A percentile compares a stretch with the other conserved stretches of the same genome.
These are phyloP conservation scores for Miltochrista miniata DNA, from an alignment of 2,888 invertebrate species.

Conservation along the genomic window DNA sequence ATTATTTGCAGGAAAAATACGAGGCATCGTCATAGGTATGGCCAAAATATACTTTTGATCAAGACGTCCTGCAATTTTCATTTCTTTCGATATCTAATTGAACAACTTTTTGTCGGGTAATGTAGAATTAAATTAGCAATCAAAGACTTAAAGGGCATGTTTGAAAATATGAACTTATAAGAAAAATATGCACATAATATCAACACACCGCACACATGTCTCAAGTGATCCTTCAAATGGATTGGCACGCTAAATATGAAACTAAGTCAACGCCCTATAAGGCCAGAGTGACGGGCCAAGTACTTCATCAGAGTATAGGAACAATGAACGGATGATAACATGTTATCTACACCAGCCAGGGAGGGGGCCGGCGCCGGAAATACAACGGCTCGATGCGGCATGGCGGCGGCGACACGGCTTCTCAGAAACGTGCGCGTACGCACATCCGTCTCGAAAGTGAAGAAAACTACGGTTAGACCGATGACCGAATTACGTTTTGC, in stretches of 20 bases:
- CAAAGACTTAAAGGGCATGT: no score
- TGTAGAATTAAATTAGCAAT: no score
- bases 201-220: no score
- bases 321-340: slow-evolving; percentile 82
- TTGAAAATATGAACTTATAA: no score
- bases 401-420: slow-evolving; percentile 51
- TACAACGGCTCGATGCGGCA: slow-evolving; percentile 55
- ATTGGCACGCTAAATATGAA: slow-evolving; percentile 50
- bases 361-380: slow-evolving; percentile 66
- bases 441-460: slow-evolving; percentile 49
- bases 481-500: slow-evolving; percentile 28
- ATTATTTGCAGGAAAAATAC: no score
- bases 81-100: no score
- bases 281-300: slow-evolving; percentile 56
- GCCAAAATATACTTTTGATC: no score
- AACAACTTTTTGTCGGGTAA: no score
- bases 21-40: no score
- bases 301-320: slow-evolving; percentile 68
- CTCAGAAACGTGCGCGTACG: slow-evolving; percentile 55
- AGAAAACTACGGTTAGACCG: slow-evolving; percentile 40
- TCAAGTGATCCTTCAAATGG: slow-evolving; percentile 29
- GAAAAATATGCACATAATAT: no score
- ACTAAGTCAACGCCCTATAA: slow-evolving; percentile 66
- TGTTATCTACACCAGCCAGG: slow-evolving; percentile 66
- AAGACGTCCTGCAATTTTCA: no score